phyloP scores from a whole-genome alignment of 2,888 invertebrate genomes.

The Diplolepis rosae region DNA sequence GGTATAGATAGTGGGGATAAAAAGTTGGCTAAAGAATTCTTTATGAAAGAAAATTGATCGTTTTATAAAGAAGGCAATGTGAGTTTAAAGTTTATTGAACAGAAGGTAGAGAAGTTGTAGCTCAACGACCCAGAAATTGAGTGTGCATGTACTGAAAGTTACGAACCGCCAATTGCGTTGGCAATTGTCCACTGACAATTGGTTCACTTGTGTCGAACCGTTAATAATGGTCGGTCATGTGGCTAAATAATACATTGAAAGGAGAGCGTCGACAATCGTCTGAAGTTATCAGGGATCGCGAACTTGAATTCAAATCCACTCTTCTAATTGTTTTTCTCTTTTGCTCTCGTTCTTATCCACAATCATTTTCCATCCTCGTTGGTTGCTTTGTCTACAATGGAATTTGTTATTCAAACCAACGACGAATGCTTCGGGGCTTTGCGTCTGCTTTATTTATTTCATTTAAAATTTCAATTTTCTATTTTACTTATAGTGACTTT shows the following conservation, averaged over 20 bases:
- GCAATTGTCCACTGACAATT: constrained; percentile 64
- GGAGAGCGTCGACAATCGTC: constrained; percentile 46
- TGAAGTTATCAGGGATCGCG: constrained; percentile 42
- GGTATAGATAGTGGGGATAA: no score
- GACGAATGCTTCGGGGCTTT: constrained; percentile 28
- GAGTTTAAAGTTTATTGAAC: no score
- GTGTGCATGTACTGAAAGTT: constrained; percentile 54
- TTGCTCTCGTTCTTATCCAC: constrained; percentile 36
- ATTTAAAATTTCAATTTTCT: no score
- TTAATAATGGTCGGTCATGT: constrained; percentile 56
- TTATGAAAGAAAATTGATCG: no score
- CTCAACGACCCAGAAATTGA: constrained; percentile 51
- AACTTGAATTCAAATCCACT: constrained; percentile 44
- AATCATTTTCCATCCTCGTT: constrained; percentile 41
- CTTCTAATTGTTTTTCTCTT: constrained; percentile 36
- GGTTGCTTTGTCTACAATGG: constrained; percentile 26
- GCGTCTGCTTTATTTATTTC: constrained; percentile 32
- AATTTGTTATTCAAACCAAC: constrained; percentile 49
- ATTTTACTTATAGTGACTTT: no score
- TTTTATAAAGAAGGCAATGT: no score
- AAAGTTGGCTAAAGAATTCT: no score
- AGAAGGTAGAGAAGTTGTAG: constrained; percentile 5
- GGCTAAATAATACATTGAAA: no score
- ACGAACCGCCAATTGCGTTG: constrained; percentile 61
- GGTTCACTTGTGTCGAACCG: constrained; percentile 59